Percentiles rank a stretch among this genome's conserved stretches.
phyloP scores from a whole-genome alignment of 2,797 vertebrate genomes.

The Acrossocheilus fasciatus region DNA sequence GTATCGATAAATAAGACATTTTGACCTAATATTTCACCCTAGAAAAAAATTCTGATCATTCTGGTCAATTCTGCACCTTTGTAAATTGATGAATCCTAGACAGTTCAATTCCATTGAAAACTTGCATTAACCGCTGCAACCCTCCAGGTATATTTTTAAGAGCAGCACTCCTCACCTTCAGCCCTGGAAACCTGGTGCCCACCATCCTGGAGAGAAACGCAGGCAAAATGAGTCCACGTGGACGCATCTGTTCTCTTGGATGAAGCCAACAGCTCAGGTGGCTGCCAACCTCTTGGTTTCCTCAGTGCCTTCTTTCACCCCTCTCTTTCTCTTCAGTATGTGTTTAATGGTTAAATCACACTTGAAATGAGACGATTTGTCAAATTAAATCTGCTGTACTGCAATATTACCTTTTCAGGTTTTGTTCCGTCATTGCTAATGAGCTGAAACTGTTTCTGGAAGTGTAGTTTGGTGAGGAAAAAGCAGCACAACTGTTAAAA shows the following conservation, averaged over 20 bases:
- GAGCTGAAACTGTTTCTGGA: conserved; percentile 38
- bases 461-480: conserved; percentile 26
- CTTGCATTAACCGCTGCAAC: neutral
- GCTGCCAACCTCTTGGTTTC: conserved; percentile 41
- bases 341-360: conserved; percentile 38
- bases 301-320: conserved; percentile 24
- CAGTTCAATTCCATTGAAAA: neutral
- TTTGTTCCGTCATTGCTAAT: conserved; percentile 40
- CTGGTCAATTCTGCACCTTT: neutral
- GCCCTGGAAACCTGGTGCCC: conserved; percentile 13
- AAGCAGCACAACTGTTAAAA: conserved; percentile 48
- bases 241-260: conserved; percentile 6
- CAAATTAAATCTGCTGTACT: neutral
- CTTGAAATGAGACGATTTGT: conserved; percentile 13
- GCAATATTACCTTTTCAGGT: conserved; percentile 1
- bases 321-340: conserved; percentile 31
- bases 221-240: conserved; percentile 34
- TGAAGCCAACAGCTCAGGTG: conserved; percentile 22
- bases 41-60: neutral
- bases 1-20: neutral
- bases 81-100: neutral
- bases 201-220: conserved; percentile 18
- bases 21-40: neutral
- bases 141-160: neutral
- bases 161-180: conserved; percentile 1